Conservation (phyloP, 2,797 vertebrate species). For the Mormyrops attenuatus region DNA sequence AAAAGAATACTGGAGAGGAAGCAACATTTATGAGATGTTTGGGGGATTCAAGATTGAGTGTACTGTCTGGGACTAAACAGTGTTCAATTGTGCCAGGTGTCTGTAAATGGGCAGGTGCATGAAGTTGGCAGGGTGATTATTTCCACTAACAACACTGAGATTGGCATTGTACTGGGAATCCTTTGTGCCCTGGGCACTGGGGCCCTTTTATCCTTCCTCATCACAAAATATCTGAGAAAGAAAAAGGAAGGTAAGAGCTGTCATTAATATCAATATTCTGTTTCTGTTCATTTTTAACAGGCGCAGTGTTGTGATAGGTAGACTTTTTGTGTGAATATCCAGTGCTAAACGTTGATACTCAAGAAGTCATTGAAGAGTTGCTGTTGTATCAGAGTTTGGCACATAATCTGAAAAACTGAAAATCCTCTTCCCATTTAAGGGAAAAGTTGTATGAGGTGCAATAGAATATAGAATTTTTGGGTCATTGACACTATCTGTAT, state of each 20-base stretch:
- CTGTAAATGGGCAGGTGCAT: constrained; percentile 59
- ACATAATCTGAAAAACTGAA: background rate
- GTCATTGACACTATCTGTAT: background rate
- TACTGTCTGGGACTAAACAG: background rate
- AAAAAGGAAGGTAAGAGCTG: constrained; percentile 64
- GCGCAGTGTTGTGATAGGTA: background rate
- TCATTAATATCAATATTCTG: background rate
- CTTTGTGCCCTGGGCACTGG: constrained; percentile 59
- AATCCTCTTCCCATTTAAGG: background rate
- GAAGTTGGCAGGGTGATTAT: constrained; percentile 66
- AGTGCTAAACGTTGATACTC: background rate
- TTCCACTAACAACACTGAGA: constrained; percentile 33
- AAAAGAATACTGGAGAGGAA: background rate
- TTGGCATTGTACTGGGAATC: constrained; percentile 62
- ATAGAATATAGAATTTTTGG: background rate
- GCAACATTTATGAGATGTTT: background rate
- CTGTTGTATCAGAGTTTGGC: background rate
- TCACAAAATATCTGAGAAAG: constrained; percentile 57
- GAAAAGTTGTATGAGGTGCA: background rate
- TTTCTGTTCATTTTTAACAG: background rate
- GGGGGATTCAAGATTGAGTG: background rate
- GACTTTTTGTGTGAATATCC: background rate
- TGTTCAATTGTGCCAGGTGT: constrained; percentile 58
- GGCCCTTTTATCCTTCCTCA: constrained; percentile 47
- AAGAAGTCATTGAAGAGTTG: background rate